Evolutionary conservation across 1,140 invertebrate genomes (phyloP), one percentile per base, ranked within the genome.

Genomic region (Drosophila carrolli): DNA sequence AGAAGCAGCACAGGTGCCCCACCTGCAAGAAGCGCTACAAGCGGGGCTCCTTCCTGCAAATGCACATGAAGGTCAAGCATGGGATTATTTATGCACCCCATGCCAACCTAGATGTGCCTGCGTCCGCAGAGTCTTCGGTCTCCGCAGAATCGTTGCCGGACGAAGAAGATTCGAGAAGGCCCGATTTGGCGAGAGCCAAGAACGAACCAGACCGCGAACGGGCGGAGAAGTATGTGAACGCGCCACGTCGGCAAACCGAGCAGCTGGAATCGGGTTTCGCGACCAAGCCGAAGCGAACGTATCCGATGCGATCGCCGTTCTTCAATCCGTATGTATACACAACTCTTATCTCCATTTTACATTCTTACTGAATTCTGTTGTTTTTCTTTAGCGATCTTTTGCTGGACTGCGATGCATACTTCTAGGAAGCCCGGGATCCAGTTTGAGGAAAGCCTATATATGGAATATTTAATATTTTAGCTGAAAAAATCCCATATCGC

Each of bases 261-360:
- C 6, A 8, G 4, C 46, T 10, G 46, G 61, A 66, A 16, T 27
- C 29, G 16, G 37, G 4, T 23, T 65, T 8, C 13, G 37, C 8
- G 8, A 5, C n/a, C 6, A 43, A 59, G 4, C 37, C 62, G 9
- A 68, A 75, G 40, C 58, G 62, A 10, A 82, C 67, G 32, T 82
- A 83, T 35, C 44, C 75, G 5, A 47, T 47, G 13, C 80, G 80
- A 19, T 82, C 80, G 9, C 80, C 80, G 0, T 75, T 62, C 41
- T 83, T 78, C 14, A 83, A 83, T 72, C 80, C 80, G 80, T 82
- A 83, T 40, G 80, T 83, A 37, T 13, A 41, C 9, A 47, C 38
- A 37, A 7, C 8, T 14, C 23, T 53, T 57, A 40, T 57, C 37
- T 44, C 43, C 27, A 0, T 29, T 11, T 10, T 14, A 14, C 38